Percentiles rank a stretch among this genome's conserved stretches.
These are phyloP conservation scores for Drosophila melanogaster DNA, from an alignment of 1,140 invertebrate species.

Conservation along the genomic window Release_6_plus_ISO1_MT NT_037436.4:11113001-11113500, in stretches of 20 bases:
- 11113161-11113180: too few species aligned
- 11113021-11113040: neutral
- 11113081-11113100: neutral
- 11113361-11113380: constrained; percentile 63
- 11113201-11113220: neutral
- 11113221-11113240: neutral
- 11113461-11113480: constrained; percentile 3
- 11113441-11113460: constrained; percentile 20
- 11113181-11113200: too few species aligned
- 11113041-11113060: too few species aligned
- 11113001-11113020: neutral
- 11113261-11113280: too few species aligned
- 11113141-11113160: too few species aligned
- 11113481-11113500: constrained; percentile 42
- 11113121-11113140: too few species aligned
- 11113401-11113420: constrained; percentile 55
- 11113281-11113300: neutral
- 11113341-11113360: constrained; percentile 6
- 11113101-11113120: too few species aligned
- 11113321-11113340: neutral
- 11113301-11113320: neutral
- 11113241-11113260: neutral
- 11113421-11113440: constrained; percentile 40
- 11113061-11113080: neutral
- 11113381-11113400: constrained; percentile 63